Conservation (phyloP, 1,140 invertebrate genomes). For the Bombyx mandarina region DNA sequence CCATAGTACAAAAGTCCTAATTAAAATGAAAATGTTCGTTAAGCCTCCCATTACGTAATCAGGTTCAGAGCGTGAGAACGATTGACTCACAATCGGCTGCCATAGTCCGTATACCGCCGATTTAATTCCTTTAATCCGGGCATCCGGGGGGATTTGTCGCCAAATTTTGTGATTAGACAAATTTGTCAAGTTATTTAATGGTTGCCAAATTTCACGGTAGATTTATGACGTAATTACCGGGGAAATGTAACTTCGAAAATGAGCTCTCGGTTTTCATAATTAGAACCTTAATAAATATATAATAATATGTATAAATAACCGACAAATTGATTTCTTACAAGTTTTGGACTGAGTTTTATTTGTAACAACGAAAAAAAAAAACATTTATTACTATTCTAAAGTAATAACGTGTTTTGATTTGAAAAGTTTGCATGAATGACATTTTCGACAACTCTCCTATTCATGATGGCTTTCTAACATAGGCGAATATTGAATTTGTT, state of each 20-base stretch:
- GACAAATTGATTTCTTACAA: no score
- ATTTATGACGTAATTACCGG: background rate
- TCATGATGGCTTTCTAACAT: no score
- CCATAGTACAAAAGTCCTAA: no score
- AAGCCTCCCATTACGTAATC: conserved; percentile 11
- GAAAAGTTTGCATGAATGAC: background rate
- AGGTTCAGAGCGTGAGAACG: conserved; percentile 12
- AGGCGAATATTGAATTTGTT: no score
- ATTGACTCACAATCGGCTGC: conserved; percentile 10
- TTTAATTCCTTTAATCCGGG: conserved; percentile 14
- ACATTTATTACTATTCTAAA: no score
- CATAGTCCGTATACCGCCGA: conserved; percentile 7
- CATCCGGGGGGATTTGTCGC: conserved; percentile 7
- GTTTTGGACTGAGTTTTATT: no score
- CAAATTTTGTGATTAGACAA: conserved; percentile 12
- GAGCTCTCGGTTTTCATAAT: no score
- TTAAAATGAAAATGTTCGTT: conserved; percentile 4
- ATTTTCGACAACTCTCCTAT: no score
- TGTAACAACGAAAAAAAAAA: no score
- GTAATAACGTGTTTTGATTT: background rate
- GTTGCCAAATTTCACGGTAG: conserved; percentile 2
- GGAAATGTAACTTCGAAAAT: no score
- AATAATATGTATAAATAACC: no score
- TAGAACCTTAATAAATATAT: no score
- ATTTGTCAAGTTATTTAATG: conserved; percentile 11